These are phyloP conservation scores for Haliclona indistincta DNA, from an alignment of 37 sponge, comb jelly and placozoan species.

Conservation along the genomic window DNA sequence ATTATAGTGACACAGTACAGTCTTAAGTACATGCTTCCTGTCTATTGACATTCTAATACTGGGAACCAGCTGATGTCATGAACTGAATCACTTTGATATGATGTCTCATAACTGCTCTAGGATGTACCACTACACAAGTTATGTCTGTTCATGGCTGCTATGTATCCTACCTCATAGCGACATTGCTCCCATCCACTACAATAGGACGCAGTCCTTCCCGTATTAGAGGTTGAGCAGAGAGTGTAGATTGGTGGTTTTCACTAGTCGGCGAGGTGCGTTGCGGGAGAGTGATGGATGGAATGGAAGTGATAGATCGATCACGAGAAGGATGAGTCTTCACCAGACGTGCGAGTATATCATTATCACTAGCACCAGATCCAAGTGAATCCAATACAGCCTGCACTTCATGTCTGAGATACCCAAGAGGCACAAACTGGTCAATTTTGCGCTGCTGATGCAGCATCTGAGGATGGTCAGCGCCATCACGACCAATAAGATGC, in stretches of 20 bases:
- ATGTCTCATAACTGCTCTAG: too few species aligned
- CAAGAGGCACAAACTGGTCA: constrained; percentile 26
- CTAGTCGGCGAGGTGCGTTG: not conserved
- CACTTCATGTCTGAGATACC: constrained; percentile 35
- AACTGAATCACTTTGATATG: too few species aligned
- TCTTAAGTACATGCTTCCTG: too few species aligned
- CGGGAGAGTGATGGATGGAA: not conserved
- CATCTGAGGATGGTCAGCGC: not conserved
- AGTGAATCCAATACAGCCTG: constrained; percentile 43
- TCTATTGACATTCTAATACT: too few species aligned
- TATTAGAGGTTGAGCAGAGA: not conserved
- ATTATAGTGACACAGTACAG: too few species aligned
- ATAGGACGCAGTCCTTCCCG: constrained; percentile 58
- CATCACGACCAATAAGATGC: not conserved
- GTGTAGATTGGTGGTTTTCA: not conserved
- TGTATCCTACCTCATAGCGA: constrained; percentile 85
- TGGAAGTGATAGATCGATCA: not conserved
- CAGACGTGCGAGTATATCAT: constrained; percentile 49
- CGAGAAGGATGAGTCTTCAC: not conserved
- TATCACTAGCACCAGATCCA: constrained; percentile 34
- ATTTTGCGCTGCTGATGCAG: not conserved
- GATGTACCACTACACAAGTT: too few species aligned
- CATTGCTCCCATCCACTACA: constrained; percentile 94
- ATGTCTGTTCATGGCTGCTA: not conserved
- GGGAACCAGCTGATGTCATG: too few species aligned